Base-by-base conservation (phyloP, 1,140 invertebrate genomes). In the Calycopis cecrops region DNA sequence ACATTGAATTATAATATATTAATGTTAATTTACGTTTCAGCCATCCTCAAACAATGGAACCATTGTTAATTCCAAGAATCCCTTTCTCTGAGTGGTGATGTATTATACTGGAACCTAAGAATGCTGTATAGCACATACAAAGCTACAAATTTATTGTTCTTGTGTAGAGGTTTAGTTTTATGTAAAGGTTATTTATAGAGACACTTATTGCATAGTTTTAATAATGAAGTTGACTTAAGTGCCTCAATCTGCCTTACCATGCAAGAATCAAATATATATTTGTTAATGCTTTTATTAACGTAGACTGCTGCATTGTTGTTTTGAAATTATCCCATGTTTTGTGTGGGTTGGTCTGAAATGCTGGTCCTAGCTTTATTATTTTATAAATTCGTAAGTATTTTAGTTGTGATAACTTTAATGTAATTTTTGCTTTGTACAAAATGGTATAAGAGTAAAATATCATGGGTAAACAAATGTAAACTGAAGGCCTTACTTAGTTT, bases 211-310 rank as follows among this genome's bases (percentile, higher is more conserved):
- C 16, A 28, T 28, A 28, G 21, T 44, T 10, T 33, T 53, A 55
- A 28, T 28, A 28, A 28, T 28, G 69, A 64, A 62, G 73, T 72
- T 79, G 71, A 73, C 70, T 69, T 67, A 69, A 79, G 82, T 85
- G 80, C 82, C 80, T 85, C 70, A 73, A 68, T 70, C 61, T 82
- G 82, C 80, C 82, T 85, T 84, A 78, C 69, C 67, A 50, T 59
- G 62, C 65, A 54, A 49, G 54, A 59, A 52, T 65, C 59, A 37
- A 48, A 70, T 62, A 62, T 71, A 65, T 68, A 66, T 59, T 69
- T 65, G 59, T 67, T 64, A 57, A 62, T 60, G 60, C 56, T 67
- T 60, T 67, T 72, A 58, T 54, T 72, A 64, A 70, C 66, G 57
- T 56, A 59, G 59, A 60, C 52, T 61, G 54, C 55, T 62, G 51